Base-by-base conservation (phyloP, 1,140 invertebrate species). In the Mamestra configurata region DNA sequence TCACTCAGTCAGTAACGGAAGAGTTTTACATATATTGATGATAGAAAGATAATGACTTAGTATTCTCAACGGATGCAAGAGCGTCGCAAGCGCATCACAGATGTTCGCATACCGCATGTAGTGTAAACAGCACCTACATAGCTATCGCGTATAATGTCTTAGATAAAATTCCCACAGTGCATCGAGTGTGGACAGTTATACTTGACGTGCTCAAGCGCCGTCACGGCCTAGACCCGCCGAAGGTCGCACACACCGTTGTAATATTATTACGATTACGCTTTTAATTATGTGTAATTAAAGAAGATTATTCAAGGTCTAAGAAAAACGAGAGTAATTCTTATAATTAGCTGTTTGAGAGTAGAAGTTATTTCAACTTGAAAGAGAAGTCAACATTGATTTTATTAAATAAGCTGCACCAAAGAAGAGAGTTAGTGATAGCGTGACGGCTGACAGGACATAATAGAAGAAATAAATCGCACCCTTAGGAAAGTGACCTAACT, bases 161-260 rank as follows among this genome's bases (percentile, higher is more conserved):
- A 66, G 57, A 79, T 24, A 64, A 75, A 66, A 37, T 77, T 80
- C 79, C 73, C 79, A 80, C 73, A 77, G 64, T 37, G 64, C 27
- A 79, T 66, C 51, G 27, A 51, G 59, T 40, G 37, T 49, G 20
- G 71, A 79, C 68, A 71, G 64, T 51, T 72, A 77, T 57, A 76
- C 70, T 40, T 51, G 51, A 46, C 5, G 11, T 77, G 55, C 61
- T 35, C 72, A 5, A 15, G 22, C 79, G 72, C 55, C 82, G 82
- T 81, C 71, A 80, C 82, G 82, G 61, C 51, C 79, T 80, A 77
- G 70, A 40, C 68, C 71, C 37, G 40, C 40, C 46, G 64, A 83
- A 83, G 82, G 82, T 66, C 79, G 73, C 22, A 57, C 46, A 53
- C n/a, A 59, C 72, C 31, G 55, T 76, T 31, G 37, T 61, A 15